Conservation (phyloP, 1,140 invertebrate genomes). For the Amyelois transitella region DNA sequence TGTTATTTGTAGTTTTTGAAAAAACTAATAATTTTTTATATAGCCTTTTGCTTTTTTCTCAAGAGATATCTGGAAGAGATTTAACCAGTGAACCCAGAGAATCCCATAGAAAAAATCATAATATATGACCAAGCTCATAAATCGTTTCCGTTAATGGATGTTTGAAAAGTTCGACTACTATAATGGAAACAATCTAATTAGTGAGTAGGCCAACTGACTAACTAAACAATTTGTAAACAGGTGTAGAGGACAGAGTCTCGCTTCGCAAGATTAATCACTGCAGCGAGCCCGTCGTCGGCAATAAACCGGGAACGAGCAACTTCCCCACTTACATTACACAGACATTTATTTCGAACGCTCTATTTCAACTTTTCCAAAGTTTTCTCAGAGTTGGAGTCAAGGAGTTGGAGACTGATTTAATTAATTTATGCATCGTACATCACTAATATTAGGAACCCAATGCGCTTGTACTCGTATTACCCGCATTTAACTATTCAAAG, state of each 20-base stretch:
- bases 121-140: too few relatives aligned
- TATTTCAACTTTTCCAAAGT: slow-evolving; percentile 47
- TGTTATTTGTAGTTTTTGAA: neutral
- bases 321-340: slow-evolving; percentile 62
- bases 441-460: neutral
- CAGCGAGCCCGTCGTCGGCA: slow-evolving; percentile 32
- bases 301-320: slow-evolving; percentile 57
- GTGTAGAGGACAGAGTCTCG: slow-evolving; percentile 35
- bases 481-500: neutral
- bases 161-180: neutral
- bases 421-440: slow-evolving; percentile 48
- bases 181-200: slow-evolving; percentile 5
- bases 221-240: slow-evolving; percentile 59
- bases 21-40: neutral
- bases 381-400: slow-evolving; percentile 31
- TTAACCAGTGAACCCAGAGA: too few relatives aligned
- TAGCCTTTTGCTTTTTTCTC: too few relatives aligned
- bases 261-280: slow-evolving; percentile 51
- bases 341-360: slow-evolving; percentile 57
- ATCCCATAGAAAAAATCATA: too few relatives aligned
- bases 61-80: too few relatives aligned
- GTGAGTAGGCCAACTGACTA: slow-evolving; percentile 6
- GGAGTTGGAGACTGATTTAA: slow-evolving; percentile 43
- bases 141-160: neutral
- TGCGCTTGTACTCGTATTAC: too few relatives aligned